Base-by-base conservation (phyloP, 2,888 invertebrate species). In the Metalampra italica region DNA sequence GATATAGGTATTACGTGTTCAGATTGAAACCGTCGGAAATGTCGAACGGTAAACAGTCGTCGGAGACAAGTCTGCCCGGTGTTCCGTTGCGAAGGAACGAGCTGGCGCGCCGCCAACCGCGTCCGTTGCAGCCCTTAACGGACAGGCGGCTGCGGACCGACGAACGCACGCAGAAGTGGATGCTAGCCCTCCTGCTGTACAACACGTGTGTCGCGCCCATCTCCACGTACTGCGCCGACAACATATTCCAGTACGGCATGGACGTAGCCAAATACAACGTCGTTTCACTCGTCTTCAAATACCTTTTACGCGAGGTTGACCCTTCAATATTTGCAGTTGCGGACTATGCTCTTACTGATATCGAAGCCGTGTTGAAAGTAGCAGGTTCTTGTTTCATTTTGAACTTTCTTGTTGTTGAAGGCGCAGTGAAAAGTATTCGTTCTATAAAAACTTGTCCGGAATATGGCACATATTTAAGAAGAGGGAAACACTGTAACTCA, bases 391-490 rank as follows among this genome's bases (percentile, higher is more conserved):
- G 4, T 15, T 34, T 15, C 45, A 43, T 29, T 7, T 2, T 29
- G 29, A 37, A 14, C 56, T 52, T 67, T 67, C 50, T 69, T 59
- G 53, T 70, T 75, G 22, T 60, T 57, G 41, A 81, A 86, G 85
- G 84, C 64, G 59, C 64, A 64, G 64, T 39, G 76, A 78, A 62
- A 85, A 74, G 60, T 82, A 83, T 63, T 72, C 78, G 47, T 87
- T 86, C 67, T 85, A 85, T 78, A 88, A 85, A 83, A 86, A 87
- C 65, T 58, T 86, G 49, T 84, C 87, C 43, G 85, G 86, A 48
- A 86, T 86, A 66, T 87, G 87, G 86, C 76, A 86, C 69, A 84
- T 87, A 51, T 88, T 88, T 81, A 85, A 84, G 72, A 76, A 64
- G 72, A 82, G 71, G 65, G 71, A 78, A 40, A 52, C 66, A 4